A percentile compares a stretch with the other conserved stretches of the same genome.
Conservation (phyloP, 2,113 vertebrate species). For the Aleadryas rufinucha region DNA sequence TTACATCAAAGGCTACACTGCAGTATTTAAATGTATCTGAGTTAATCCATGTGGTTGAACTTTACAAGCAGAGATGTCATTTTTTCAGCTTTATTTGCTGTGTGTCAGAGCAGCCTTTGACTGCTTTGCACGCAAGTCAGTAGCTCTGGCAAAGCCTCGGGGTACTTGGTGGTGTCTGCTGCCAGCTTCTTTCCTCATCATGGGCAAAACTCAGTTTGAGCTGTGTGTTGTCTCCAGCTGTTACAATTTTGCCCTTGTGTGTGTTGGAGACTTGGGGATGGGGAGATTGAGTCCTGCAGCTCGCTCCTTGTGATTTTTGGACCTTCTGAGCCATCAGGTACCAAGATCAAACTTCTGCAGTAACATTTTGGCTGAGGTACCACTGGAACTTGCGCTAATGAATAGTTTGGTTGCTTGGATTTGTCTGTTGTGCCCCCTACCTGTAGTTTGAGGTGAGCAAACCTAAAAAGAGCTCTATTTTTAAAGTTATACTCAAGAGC, state of each 20-base stretch:
- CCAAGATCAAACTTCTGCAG: background rate
- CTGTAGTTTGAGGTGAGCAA: background rate
- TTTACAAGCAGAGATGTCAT: background rate
- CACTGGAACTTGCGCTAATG: background rate
- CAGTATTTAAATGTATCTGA: background rate
- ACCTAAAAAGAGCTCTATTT: background rate
- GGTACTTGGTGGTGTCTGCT: background rate
- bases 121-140: background rate
- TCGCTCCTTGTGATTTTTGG: background rate
- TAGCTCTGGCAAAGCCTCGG: background rate
- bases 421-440: background rate
- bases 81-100: background rate
- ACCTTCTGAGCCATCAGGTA: background rate
- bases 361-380: background rate
- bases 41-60: background rate
- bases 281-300: background rate
- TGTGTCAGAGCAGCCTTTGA: background rate
- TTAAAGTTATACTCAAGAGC: background rate
- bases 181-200: background rate
- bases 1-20: background rate
- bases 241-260: background rate
- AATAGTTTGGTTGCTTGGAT: background rate
- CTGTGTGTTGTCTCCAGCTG: background rate
- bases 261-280: background rate
- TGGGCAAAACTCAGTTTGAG: background rate